Conservation (phyloP, 2,888 invertebrate genomes). For the Baccha elongata region DNA sequence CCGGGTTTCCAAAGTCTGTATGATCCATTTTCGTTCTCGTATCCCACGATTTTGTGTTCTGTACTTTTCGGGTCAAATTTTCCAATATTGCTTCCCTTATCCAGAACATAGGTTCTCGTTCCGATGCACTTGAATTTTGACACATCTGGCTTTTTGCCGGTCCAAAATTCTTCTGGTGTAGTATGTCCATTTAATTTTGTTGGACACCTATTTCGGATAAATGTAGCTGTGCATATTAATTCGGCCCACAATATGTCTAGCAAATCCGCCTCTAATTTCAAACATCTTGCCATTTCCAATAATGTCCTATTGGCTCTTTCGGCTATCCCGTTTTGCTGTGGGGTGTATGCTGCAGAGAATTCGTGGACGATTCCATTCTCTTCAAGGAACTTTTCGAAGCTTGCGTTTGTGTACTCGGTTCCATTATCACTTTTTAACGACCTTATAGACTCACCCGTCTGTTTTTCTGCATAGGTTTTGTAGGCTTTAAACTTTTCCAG, state of each 20-base stretch:
- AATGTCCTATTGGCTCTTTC: conserved; percentile 12
- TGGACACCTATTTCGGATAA: background rate
- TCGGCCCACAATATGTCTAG: background rate
- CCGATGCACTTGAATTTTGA: too few relatives aligned
- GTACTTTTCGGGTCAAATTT: conserved; percentile 15
- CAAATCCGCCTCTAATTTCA: background rate
- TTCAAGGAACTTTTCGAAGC: background rate
- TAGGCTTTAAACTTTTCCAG: background rate
- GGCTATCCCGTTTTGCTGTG: conserved; percentile 10
- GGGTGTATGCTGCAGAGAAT: conserved; percentile 5
- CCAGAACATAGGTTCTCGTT: conserved; percentile 1
- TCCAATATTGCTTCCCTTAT: background rate
- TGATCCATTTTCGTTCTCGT: conserved; percentile 28
- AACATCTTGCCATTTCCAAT: background rate
- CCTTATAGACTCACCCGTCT: background rate
- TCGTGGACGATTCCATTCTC: conserved; percentile 3
- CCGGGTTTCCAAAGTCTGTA: conserved; percentile 46
- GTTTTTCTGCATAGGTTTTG: conserved; percentile 2
- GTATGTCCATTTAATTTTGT: too few relatives aligned
- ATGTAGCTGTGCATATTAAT: background rate
- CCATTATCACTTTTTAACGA: background rate
- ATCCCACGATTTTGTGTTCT: conserved; percentile 11
- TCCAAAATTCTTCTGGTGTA: conserved; percentile 24
- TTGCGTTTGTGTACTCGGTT: background rate
- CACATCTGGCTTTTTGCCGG: background rate